Conservation (phyloP, 2,113 vertebrate species). For the Crotalus viridis region DNA sequence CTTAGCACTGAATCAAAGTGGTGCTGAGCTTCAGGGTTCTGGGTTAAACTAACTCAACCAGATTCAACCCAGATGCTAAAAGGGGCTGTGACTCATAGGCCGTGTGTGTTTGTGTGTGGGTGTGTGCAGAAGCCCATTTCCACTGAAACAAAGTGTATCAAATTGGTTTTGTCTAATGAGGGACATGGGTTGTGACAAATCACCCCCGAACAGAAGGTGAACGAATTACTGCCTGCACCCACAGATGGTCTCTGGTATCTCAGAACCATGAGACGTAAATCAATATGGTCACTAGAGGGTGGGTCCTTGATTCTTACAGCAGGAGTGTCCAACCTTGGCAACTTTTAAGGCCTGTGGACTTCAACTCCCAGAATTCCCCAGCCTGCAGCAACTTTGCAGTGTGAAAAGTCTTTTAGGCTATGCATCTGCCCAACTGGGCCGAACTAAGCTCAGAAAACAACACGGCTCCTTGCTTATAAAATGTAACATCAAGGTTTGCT, state of each 20-base stretch:
- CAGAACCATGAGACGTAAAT: background rate
- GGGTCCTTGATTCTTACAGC: background rate
- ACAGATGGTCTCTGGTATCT: background rate
- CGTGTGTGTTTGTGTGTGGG: too few species aligned
- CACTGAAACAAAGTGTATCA: background rate
- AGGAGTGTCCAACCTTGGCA: background rate
- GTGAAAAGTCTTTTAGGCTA: background rate
- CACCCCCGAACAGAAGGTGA: background rate
- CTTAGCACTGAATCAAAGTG: background rate
- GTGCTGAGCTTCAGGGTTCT: background rate
- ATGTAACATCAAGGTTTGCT: background rate
- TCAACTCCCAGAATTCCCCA: background rate
- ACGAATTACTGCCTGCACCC: background rate
- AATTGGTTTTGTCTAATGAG: background rate
- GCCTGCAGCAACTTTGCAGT: background rate
- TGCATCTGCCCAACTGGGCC: background rate
- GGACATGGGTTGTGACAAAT: background rate
- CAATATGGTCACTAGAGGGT: background rate
- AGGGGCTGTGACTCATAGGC: background rate
- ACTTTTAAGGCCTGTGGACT: background rate
- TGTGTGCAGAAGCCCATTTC: background rate
- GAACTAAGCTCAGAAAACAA: background rate
- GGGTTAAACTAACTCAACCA: background rate
- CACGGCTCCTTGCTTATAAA: background rate
- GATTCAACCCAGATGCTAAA: background rate